Conservation (phyloP, 2,797 vertebrate genomes). For the Anomalospiza imberbis region DNA sequence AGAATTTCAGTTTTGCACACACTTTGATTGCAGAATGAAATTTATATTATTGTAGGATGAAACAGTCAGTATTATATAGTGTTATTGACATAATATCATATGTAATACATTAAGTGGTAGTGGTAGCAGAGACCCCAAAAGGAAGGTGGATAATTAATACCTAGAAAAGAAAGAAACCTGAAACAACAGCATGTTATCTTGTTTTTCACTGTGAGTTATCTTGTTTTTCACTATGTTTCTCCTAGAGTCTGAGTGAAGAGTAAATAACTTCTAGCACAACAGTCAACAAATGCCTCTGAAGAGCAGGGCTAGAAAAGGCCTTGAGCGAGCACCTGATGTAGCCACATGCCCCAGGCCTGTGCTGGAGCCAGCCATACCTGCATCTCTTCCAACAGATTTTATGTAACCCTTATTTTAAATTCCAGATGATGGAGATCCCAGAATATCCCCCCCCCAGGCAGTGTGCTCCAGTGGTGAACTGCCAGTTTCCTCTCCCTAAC, state of each 20-base stretch:
- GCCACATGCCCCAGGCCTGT: neutral
- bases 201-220: neutral
- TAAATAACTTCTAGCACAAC: neutral
- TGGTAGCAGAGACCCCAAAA: neutral
- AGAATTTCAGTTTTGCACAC: neutral
- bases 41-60: neutral
- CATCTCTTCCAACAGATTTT: neutral
- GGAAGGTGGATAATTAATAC: neutral
- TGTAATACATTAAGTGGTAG: neutral
- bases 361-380: neutral
- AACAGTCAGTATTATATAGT: neutral
- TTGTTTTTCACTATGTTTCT: neutral
- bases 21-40: neutral
- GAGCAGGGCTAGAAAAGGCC: neutral
- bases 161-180: neutral
- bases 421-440: slow-evolving; percentile 8
- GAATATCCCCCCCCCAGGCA: neutral
- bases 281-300: neutral
- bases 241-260: neutral
- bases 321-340: neutral
- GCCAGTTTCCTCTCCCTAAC: neutral
- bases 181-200: neutral
- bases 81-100: neutral
- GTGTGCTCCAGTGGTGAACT: neutral
- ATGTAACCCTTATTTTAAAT: neutral